Conservation (phyloP, 2,888 invertebrate genomes). For the Penaeus monodon region DNA sequence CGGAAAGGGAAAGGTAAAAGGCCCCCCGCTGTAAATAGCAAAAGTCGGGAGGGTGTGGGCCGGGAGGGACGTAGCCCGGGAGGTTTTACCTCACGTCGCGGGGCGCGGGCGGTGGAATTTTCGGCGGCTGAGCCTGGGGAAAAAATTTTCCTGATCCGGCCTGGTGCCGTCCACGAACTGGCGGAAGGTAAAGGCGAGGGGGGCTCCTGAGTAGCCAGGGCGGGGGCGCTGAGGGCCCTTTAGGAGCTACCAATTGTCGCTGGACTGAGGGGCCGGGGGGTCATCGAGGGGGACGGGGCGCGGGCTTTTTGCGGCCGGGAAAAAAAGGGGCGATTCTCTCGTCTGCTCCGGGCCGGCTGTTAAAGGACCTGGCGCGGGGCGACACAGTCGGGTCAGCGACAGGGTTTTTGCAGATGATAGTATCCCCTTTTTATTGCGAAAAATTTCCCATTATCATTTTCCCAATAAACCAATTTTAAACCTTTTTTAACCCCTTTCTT, state of each 20-base stretch:
- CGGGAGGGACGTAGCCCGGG: neutral
- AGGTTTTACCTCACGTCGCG: slow-evolving; percentile 39
- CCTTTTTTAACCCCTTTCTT: neutral
- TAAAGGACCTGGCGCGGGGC: too few relatives aligned
- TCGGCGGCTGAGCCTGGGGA: slow-evolving; percentile 35
- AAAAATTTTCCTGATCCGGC: slow-evolving; percentile 31
- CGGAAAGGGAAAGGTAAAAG: too few relatives aligned
- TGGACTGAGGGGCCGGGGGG: too few relatives aligned
- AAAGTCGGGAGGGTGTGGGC: neutral
- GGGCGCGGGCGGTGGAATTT: slow-evolving; percentile 5
- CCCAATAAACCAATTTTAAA: too few relatives aligned
- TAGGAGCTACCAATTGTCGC: neutral
- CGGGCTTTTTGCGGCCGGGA: neutral
- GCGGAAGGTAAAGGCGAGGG: slow-evolving; percentile 42
- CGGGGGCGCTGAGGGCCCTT: slow-evolving; percentile 2
- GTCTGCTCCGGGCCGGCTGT: too few relatives aligned
- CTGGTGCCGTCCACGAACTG: slow-evolving; percentile 41
- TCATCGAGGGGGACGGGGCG: neutral
- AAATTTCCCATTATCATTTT: too few relatives aligned
- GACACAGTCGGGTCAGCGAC: too few relatives aligned
- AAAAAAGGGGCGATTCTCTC: neutral
- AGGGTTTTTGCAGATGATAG: too few relatives aligned
- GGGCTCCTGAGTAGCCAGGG: neutral
- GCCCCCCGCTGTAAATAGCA: neutral
- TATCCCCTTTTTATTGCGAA: too few relatives aligned